Conservation (phyloP, 2,113 vertebrate species). For the Mohoua ochrocephala region DNA sequence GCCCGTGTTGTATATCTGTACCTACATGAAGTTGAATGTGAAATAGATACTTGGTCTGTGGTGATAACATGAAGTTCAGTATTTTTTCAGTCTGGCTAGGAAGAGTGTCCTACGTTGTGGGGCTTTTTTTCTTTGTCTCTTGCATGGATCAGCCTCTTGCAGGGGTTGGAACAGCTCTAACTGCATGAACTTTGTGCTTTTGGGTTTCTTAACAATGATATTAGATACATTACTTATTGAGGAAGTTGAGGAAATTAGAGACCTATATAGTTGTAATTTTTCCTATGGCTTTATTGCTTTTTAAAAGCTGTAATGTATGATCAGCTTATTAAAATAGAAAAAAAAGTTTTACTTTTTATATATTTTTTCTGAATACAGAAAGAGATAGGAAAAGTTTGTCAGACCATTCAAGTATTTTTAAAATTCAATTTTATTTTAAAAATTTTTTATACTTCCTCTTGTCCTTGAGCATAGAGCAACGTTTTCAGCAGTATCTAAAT, state of each 20-base stretch:
- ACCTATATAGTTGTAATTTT: neutral
- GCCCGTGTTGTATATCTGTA: neutral
- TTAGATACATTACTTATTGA: neutral
- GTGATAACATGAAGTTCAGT: neutral
- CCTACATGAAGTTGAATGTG: neutral
- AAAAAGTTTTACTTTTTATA: neutral
- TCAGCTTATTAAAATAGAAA: neutral
- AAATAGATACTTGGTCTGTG: neutral
- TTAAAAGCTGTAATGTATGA: neutral
- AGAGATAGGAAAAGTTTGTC: neutral
- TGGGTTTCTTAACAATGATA: neutral
- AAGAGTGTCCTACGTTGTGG: neutral
- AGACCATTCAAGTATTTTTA: neutral
- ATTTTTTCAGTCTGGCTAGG: neutral
- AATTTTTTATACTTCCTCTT: neutral
- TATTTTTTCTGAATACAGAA: neutral
- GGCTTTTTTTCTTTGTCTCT: neutral
- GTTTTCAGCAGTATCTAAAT: neutral
- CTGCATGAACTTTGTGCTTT: neutral
- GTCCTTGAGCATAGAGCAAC: neutral
- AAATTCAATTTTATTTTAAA: no score
- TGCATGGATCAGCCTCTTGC: neutral
- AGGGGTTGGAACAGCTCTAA: neutral
- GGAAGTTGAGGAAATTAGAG: neutral
- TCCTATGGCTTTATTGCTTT: neutral